Evolutionary conservation across 1,140 invertebrate genomes (phyloP).

Genomic region (Drosophila mauritiana): DNA sequence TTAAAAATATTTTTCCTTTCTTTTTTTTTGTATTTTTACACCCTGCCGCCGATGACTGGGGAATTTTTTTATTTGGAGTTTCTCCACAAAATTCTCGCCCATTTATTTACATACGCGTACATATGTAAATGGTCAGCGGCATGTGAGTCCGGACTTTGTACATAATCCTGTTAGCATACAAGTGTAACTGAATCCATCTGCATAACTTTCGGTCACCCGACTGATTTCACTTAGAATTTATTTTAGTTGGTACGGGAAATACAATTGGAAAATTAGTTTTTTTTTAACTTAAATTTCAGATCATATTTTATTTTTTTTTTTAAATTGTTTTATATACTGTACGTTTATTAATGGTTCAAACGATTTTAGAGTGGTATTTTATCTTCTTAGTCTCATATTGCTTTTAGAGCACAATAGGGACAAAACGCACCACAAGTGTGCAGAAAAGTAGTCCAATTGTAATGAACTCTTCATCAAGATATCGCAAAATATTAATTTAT

Average conservation of each 20-base stretch:
- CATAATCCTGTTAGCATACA: conserved; percentile 34
- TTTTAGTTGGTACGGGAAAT: not conserved
- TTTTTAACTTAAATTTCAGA: too few species aligned
- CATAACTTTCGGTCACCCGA: conserved; percentile 20
- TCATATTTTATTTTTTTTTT: too few species aligned
- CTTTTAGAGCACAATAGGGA: too few species aligned
- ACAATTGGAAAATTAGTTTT: too few species aligned
- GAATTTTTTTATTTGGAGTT: conserved; percentile 52
- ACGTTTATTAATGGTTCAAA: too few species aligned
- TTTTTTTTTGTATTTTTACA: conserved; percentile 45
- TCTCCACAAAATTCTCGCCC: conserved; percentile 32
- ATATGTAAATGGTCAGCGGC: conserved; percentile 37
- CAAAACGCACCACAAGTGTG: too few species aligned
- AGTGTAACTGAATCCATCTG: conserved; percentile 40
- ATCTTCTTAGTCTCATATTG: too few species aligned
- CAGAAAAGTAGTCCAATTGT: too few species aligned
- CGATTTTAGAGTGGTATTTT: too few species aligned
- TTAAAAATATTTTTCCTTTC: conserved; percentile 68
- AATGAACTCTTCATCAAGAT: too few species aligned
- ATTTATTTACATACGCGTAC: conserved; percentile 33
- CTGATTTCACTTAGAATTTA: conserved; percentile 38
- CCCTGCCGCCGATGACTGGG: conserved; percentile 67
- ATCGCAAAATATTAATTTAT: too few species aligned
- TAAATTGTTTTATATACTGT: too few species aligned
- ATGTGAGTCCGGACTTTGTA: conserved; percentile 27